Evolutionary conservation across 2,797 vertebrate species (phyloP).

Genomic region (Varecia variegata): DNA sequence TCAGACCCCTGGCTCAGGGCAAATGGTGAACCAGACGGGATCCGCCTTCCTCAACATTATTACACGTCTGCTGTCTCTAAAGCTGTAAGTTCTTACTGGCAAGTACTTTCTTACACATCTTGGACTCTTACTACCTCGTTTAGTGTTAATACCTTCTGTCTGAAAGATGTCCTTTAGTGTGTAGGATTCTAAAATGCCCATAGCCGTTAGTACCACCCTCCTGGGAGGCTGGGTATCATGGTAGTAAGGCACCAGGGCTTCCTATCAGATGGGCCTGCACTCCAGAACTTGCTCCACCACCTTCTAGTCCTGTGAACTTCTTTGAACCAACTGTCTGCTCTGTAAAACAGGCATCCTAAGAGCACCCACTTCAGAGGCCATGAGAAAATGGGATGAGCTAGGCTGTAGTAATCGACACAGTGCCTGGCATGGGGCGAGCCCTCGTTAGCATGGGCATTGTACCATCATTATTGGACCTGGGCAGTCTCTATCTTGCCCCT

Average conservation of each 20-base stretch:
- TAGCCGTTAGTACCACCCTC: not conserved
- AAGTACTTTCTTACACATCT: not conserved
- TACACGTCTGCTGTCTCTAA: not conserved
- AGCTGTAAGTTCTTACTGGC: not conserved
- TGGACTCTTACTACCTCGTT: not conserved
- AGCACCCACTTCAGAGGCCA: not conserved
- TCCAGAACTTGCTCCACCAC: not conserved
- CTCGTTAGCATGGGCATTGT: not conserved
- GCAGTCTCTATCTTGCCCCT: not conserved
- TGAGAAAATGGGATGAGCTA: not conserved
- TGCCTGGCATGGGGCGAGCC: not conserved
- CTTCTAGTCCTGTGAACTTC: not conserved
- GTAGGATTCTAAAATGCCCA: not conserved
- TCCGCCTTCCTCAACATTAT: not conserved
- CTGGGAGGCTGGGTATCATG: not conserved
- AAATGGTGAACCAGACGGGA: not conserved
- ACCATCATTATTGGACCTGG: not conserved
- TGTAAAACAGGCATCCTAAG: not conserved
- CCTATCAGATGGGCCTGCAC: not conserved
- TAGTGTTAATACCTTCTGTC: not conserved
- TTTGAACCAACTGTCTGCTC: not conserved
- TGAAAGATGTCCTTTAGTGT: not conserved
- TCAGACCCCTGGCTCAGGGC: not conserved
- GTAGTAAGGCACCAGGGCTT: not conserved
- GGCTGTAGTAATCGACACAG: no score